Evolutionary conservation across 2,797 vertebrate species (phyloP).

Genomic region (Salarias fasciatus): DNA sequence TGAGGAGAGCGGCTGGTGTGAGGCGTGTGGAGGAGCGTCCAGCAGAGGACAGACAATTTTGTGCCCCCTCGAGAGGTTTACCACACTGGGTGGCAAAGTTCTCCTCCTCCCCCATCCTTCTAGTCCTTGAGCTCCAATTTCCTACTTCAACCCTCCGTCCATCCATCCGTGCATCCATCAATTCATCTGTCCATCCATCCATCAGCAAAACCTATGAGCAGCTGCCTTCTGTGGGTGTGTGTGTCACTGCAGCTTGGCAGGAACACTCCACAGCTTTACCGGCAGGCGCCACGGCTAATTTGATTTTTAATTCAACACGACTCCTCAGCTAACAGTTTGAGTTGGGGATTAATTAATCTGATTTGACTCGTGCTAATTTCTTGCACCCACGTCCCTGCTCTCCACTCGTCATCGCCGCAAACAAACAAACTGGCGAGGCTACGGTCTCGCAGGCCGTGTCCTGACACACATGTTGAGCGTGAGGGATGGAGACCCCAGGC

Average conservation of each 20-base stretch:
- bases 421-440: conserved; percentile 63
- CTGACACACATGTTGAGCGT: conserved; percentile 65
- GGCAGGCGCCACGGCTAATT: conserved; percentile 80
- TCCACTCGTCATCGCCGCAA: conserved; percentile 53
- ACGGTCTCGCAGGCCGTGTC: conserved; percentile 57
- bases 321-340: conserved; percentile 80
- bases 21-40: conserved; percentile 42
- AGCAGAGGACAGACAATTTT: conserved; percentile 37
- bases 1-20: conserved; percentile 31
- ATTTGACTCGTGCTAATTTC: conserved; percentile 86
- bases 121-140: conserved; percentile 52
- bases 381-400: conserved; percentile 58
- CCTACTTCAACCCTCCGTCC: conserved; percentile 38
- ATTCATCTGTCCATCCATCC: conserved; percentile 56
- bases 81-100: conserved; percentile 70
- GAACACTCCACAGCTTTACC: conserved; percentile 67
- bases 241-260: conserved; percentile 73
- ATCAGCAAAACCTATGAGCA: conserved; percentile 69
- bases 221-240: conserved; percentile 67
- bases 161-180: conserved; percentile 21
- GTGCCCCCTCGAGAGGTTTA: conserved; percentile 52
- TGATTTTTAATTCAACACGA: conserved; percentile 87
- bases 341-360: conserved; percentile 82
- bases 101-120: conserved; percentile 21
- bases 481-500: conserved; percentile 59